Conservation (phyloP, 2,888 invertebrate genomes). For the Phengaris arion region DNA sequence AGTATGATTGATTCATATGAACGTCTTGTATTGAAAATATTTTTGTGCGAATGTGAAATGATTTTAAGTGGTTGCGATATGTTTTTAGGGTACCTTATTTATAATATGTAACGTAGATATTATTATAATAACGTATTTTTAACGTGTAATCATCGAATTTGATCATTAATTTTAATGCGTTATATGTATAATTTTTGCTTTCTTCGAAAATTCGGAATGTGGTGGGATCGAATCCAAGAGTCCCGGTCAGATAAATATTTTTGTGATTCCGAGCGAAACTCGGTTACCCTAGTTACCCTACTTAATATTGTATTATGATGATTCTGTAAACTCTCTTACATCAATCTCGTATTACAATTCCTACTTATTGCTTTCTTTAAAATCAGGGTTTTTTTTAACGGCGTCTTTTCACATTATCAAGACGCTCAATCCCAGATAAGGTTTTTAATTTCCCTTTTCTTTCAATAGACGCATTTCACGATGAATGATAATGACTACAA, state of each 20-base stretch:
- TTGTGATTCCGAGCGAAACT: too few relatives aligned
- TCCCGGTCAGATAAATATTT: too few relatives aligned
- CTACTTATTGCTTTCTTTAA: neutral
- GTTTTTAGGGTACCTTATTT: neutral
- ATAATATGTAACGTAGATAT: neutral
- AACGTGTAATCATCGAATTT: too few relatives aligned
- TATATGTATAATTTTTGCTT: too few relatives aligned
- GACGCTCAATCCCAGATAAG: neutral
- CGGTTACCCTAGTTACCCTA: too few relatives aligned
- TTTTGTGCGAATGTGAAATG: neutral
- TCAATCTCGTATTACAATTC: too few relatives aligned
- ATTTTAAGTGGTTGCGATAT: constrained; percentile 9
- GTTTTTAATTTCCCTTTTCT: neutral
- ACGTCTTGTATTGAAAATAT: constrained; percentile 3
- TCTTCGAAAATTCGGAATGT: too few relatives aligned
- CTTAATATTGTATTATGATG: too few relatives aligned
- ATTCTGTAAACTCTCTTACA: too few relatives aligned
- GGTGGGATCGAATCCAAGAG: too few relatives aligned
- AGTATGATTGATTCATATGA: neutral
- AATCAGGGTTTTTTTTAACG: neutral
- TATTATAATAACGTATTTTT: too few relatives aligned
- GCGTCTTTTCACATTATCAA: neutral
- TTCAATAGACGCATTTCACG: neutral
- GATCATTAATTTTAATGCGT: too few relatives aligned
- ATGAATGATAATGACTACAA: neutral